phyloP scores from a whole-genome alignment of 2,888 invertebrate species.

The Macaria notata region DNA sequence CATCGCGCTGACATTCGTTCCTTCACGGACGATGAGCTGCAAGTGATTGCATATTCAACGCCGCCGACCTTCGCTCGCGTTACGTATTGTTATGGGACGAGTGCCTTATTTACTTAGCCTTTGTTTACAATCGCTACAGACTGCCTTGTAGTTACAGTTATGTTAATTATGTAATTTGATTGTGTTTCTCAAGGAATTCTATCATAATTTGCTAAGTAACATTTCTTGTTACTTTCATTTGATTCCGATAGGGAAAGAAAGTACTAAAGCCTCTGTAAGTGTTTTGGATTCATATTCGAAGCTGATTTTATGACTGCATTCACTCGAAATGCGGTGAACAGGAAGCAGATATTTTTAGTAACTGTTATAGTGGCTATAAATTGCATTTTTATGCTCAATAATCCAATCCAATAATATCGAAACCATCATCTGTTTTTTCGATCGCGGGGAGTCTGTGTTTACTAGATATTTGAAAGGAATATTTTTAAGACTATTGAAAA shows the following conservation, averaged over 20 bases:
- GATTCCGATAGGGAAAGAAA: too few relatives aligned
- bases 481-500: too few relatives aligned
- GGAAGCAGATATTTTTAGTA: background rate
- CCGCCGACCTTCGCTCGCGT: slow-evolving; percentile 14
- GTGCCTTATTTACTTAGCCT: slow-evolving; percentile 1
- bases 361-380: background rate
- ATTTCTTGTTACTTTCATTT: too few relatives aligned
- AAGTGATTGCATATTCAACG: slow-evolving; percentile 21
- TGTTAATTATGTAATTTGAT: too few relatives aligned
- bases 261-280: too few relatives aligned
- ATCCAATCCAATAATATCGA: background rate
- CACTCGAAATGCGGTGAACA: background rate
- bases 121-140: slow-evolving; percentile 1
- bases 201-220: too few relatives aligned
- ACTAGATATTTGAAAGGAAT: too few relatives aligned
- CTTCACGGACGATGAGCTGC: slow-evolving; percentile 17
- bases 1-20: slow-evolving; percentile 7
- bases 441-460: too few relatives aligned
- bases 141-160: too few relatives aligned
- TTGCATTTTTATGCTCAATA: background rate
- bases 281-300: background rate
- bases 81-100: slow-evolving; percentile 9
- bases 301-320: background rate
- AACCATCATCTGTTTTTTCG: background rate
- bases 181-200: too few relatives aligned